Evolutionary conservation across 2,113 vertebrate species (phyloP), one percentile per base, ranked within the genome.

Genomic region (Tragelaphus strepsiceros): DNA sequence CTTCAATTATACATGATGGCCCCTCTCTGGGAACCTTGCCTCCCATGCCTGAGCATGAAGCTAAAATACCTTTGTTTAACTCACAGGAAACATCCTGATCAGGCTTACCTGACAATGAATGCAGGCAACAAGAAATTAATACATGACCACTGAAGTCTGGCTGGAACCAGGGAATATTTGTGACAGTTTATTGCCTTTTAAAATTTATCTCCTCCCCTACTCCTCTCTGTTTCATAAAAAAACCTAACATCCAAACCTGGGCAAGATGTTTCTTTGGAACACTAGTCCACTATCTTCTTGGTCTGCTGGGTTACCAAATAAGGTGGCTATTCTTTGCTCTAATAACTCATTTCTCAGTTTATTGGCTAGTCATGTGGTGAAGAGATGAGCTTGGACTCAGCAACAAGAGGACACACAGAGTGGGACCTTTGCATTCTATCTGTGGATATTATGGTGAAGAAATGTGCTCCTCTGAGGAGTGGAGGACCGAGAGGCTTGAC

Each of bases 361-460:
- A 24, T 6, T 83, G 80, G 30, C 51, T 53, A 2, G 51, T 8
- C 32, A 12, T 8, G 32, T 54, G 51, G 12, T 35, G 12, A 14
- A 53, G 19, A 54, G 32, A 83, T 35, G 11, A 35, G 51, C 19
- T 3, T 35, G 19, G 80, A 22, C 51, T 83, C 32, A 4, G 51
- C 8, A 35, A 54, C 32, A n/a, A 59, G 51, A 54, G n/a, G 51
- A 32, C 78, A 32, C n/a, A 53, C 1, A 4, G 22, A 26, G 17
- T 17, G n/a, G n/a, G 30, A 26, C 86, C 26, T 3, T 28, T 53
- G 1, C 0, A 0, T 15, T 24, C 39, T 16, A 1, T 0, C 9
- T 56, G 26, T 51, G 49, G 46, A 3, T 39, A 17, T 16, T n/a
- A 17, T 6, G 28, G 5, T 16, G 51, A 83, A 62, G 24, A 78